A percentile compares a stretch with the other conserved stretches of the same genome.
Evolutionary conservation across 2,113 vertebrate species (phyloP).

Genomic region (Cephalopholis sonnerati): DNA sequence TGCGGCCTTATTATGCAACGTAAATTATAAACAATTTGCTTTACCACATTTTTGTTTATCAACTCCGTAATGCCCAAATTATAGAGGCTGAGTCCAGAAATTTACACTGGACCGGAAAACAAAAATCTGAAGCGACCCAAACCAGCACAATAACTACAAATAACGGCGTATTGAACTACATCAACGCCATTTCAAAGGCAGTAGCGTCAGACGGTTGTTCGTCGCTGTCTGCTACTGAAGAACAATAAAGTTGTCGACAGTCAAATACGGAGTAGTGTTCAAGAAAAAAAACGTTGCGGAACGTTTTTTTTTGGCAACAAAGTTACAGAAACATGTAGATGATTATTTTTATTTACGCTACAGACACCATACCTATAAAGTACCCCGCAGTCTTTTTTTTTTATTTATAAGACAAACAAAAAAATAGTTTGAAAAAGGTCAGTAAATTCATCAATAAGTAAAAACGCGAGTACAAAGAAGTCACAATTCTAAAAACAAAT

Average conservation of each 20-base stretch:
- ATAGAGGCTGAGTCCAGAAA: slow-evolving; percentile 5
- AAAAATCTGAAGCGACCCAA: slow-evolving; percentile 33
- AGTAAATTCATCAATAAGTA: too few species aligned
- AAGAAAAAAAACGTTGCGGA: slow-evolving; percentile 5
- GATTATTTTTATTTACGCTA: too few species aligned
- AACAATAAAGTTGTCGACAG: slow-evolving; percentile 80
- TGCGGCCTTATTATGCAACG: slow-evolving; percentile 81
- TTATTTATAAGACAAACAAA: too few species aligned
- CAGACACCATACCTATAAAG: not conserved
- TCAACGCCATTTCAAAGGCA: slow-evolving; percentile 83
- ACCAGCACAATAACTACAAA: slow-evolving; percentile 63
- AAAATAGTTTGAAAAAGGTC: too few species aligned
- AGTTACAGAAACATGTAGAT: not conserved
- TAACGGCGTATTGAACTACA: slow-evolving; percentile 69
- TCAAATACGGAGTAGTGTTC: slow-evolving; percentile 28
- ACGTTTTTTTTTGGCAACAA: not conserved
- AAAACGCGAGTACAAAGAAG: too few species aligned
- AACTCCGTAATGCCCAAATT: slow-evolving; percentile 24
- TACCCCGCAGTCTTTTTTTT: not conserved
- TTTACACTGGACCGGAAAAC: slow-evolving; percentile 15
- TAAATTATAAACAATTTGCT: slow-evolving; percentile 60
- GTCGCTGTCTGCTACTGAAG: slow-evolving; percentile 72
- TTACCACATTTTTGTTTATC: slow-evolving; percentile 67
- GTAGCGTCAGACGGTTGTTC: slow-evolving; percentile 75
- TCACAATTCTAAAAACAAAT: too few species aligned